phyloP scores from a whole-genome alignment of 2,113 vertebrate species.

The Oxyura jamaicensis region DNA sequence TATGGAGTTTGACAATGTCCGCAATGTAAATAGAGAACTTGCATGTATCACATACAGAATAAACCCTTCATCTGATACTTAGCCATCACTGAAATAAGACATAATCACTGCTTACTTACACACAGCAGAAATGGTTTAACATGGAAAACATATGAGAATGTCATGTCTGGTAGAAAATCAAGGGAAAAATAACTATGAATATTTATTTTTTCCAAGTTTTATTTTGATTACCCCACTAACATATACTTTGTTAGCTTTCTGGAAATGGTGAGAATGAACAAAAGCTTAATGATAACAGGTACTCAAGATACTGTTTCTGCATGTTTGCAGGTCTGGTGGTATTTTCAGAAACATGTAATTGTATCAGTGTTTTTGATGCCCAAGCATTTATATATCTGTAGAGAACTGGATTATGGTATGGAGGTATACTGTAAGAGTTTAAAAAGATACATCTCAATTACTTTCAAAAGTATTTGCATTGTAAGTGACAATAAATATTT shows the following conservation, averaged over 20 bases:
- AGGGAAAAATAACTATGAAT: background rate
- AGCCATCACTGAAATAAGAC: background rate
- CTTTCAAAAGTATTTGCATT: background rate
- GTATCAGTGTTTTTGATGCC: background rate
- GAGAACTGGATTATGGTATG: background rate
- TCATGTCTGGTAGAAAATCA: background rate
- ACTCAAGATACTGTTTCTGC: background rate
- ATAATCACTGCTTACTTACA: background rate
- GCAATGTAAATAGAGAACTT: background rate
- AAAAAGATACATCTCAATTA: background rate
- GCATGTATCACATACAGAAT: background rate
- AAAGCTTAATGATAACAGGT: background rate
- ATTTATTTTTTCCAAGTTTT: background rate
- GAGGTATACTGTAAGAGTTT: background rate
- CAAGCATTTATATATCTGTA: background rate
- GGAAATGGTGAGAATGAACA: background rate
- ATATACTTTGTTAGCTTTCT: background rate
- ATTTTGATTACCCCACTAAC: background rate
- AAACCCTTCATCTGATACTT: background rate
- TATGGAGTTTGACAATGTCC: background rate
- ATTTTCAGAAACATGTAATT: background rate
- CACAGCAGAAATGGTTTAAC: background rate
- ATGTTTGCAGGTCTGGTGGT: background rate
- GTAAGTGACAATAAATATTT: background rate
- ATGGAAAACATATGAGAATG: background rate